phyloP scores from a whole-genome alignment of 2,797 vertebrate species.

The Champsocephalus esox region DNA sequence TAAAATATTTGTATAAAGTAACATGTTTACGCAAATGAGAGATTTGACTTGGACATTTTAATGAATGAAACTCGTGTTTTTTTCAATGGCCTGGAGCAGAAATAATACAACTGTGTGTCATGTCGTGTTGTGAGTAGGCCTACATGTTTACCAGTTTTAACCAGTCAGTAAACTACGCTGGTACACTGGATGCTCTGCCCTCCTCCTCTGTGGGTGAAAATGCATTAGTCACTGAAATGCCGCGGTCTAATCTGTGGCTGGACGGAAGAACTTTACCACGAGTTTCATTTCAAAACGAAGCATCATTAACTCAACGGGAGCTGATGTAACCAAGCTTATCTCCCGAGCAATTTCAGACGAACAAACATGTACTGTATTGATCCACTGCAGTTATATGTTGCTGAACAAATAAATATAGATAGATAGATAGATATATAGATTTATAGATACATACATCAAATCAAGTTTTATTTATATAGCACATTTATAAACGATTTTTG shows the following conservation, averaged over 20 bases:
- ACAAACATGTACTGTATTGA: constrained; percentile 30
- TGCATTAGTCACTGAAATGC: constrained; percentile 39
- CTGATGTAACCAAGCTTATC: constrained; percentile 31
- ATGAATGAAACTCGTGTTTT: neutral
- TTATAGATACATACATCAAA: no score
- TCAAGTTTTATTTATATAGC: no score
- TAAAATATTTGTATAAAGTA: no score
- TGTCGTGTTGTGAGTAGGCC: constrained; percentile 8
- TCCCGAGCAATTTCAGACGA: constrained; percentile 34
- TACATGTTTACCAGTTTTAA: constrained; percentile 11
- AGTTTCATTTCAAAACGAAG: constrained; percentile 24
- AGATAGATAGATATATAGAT: neutral
- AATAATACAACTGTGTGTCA: constrained; percentile 17
- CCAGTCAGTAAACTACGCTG: neutral
- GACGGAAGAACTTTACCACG: constrained; percentile 21
- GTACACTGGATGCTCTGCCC: constrained; percentile 13
- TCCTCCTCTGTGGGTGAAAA: constrained; percentile 39
- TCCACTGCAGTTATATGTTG: constrained; percentile 15
- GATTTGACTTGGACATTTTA: neutral
- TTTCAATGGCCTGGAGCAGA: constrained; percentile 14
- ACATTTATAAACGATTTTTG: no score
- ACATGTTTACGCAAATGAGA: no score
- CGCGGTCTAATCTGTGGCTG: constrained; percentile 21
- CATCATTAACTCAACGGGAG: constrained; percentile 34
- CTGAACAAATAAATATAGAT: neutral